Conservation (phyloP, 2,113 vertebrate genomes). For the Peromyscus leucopus region DNA sequence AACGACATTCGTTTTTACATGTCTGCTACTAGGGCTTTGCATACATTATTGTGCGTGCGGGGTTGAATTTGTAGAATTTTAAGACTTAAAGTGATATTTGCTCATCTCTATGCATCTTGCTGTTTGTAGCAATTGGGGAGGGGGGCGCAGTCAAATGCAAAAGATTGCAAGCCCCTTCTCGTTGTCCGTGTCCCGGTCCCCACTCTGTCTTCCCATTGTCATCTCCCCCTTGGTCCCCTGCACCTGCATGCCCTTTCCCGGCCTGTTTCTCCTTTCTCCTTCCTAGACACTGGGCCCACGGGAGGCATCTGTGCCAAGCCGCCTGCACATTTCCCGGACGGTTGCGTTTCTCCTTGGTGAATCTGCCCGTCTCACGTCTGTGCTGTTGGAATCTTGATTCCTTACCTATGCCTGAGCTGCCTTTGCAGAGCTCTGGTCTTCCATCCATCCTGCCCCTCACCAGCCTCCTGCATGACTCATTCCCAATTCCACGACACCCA, state of each 20-base stretch:
- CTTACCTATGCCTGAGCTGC: not conserved
- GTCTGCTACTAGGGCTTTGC: not conserved
- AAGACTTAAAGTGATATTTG: not conserved
- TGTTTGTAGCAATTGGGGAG: not conserved
- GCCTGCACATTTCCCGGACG: not conserved
- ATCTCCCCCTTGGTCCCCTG: not conserved
- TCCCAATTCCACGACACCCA: not conserved
- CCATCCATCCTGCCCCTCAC: not conserved
- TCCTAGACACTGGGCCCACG: not conserved
- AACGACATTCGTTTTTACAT: not conserved
- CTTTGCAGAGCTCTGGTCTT: not conserved
- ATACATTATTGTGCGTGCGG: not conserved
- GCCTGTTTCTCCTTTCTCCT: too few species aligned
- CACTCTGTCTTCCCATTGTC: not conserved
- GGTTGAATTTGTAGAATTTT: slow-evolving; percentile 32
- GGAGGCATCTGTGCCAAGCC: not conserved
- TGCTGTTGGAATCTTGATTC: not conserved
- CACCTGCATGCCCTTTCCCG: too few species aligned
- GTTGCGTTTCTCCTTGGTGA: not conserved
- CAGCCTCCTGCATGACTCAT: not conserved
- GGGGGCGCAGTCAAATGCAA: not conserved
- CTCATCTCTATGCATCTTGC: not conserved
- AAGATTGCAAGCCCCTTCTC: accelerated
- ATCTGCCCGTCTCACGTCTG: not conserved
- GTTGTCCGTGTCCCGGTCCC: not conserved